These are phyloP conservation scores for Trachops cirrhosus DNA, from an alignment of 2,797 vertebrate genomes.

Conservation along the genomic window DNA sequence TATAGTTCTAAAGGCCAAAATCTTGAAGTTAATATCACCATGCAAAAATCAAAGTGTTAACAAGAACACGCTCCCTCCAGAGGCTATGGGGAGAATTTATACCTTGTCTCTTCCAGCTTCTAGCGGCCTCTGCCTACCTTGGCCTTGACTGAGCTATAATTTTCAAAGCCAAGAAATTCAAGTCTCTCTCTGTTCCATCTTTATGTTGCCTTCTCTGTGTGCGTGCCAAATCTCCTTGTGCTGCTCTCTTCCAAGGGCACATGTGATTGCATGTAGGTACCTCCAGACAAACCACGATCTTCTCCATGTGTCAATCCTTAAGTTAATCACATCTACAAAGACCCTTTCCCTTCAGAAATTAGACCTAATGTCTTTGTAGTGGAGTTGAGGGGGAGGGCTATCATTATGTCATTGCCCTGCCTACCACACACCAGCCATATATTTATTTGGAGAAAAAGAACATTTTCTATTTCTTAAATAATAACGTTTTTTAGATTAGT, in stretches of 20 bases:
- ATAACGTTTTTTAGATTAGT: not conserved
- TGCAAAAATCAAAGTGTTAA: not conserved
- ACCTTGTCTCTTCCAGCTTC: not conserved
- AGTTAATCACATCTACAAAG: not conserved
- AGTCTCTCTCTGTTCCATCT: not conserved
- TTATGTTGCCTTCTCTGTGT: not conserved
- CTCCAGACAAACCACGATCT: not conserved
- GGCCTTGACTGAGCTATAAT: not conserved
- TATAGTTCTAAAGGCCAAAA: not conserved
- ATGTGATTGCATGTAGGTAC: not conserved
- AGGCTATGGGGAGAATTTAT: not conserved
- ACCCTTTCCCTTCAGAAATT: not conserved
- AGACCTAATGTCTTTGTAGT: not conserved
- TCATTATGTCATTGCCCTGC: not conserved
- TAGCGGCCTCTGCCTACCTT: not conserved
- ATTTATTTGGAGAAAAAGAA: not conserved
- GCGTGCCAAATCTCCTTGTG: not conserved
- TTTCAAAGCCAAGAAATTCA: not conserved
- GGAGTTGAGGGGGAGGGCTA: rapidly evolving
- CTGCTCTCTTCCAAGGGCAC: not conserved
- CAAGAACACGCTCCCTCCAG: not conserved
- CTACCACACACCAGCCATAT: not conserved
- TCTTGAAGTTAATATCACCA: not conserved
- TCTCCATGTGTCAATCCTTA: not conserved
- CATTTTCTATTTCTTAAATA: not conserved